These are phyloP conservation scores for Microctenopoma lineatum DNA, from an alignment of 2,797 vertebrate genomes.

Conservation along the genomic window DNA sequence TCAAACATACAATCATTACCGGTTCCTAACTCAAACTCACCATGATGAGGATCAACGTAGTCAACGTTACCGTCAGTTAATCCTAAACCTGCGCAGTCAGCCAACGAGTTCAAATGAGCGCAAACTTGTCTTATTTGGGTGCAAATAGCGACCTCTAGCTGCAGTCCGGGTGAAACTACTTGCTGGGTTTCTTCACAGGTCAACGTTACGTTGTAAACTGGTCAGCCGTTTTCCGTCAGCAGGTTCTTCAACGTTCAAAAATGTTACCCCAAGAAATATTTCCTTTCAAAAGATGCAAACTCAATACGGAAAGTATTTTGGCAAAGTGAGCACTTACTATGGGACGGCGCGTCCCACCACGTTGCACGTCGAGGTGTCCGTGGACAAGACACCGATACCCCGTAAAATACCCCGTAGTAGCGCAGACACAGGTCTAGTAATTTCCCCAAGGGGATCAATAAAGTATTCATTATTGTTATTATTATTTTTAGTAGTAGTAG, in stretches of 20 bases:
- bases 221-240: constrained; percentile 38
- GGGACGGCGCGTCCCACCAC: no score
- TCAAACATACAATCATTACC: neutral
- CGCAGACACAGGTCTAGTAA: no score
- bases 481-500: no score
- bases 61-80: neutral
- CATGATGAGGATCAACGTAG: constrained; percentile 15
- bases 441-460: no score
- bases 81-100: neutral
- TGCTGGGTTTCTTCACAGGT: neutral
- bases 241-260: neutral
- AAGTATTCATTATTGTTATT: no score
- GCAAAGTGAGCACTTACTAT: no score
- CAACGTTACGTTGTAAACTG: neutral
- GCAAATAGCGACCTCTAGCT: constrained; percentile 28
- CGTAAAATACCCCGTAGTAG: no score
- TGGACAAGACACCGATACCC: no score
- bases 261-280: no score
- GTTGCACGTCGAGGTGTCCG: no score
- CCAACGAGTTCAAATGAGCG: neutral
- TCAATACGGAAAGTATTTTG: no score
- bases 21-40: constrained; percentile 38
- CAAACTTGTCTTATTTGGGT: neutral
- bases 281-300: no score
- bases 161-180: neutral